Base-by-base conservation (phyloP, 92 coral and sea anemone genomes). In the Isaurus tuberculatus region DNA sequence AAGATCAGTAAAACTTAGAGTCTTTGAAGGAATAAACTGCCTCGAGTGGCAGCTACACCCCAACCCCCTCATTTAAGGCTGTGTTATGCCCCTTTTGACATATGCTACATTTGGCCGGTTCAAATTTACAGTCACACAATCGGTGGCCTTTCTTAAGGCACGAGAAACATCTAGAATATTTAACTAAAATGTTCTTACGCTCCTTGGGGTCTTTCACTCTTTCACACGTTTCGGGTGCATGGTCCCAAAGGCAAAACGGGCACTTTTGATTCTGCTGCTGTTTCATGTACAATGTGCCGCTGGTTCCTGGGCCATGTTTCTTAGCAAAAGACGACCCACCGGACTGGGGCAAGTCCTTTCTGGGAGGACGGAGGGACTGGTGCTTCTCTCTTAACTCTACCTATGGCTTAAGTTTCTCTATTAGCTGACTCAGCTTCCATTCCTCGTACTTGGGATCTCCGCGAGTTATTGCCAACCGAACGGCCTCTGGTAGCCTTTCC, bases 171-270 rank as follows among this genome's bases (percentile, higher is more conserved):
- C n/a, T 29, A 66, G 27, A 66, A 31, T 36, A 19, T 30, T 79
- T 79, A 5, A 63, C 36, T 51, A 63, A 29, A 55, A 42, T 42
- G 72, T 29, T 66, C 44, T 30, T 28, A 66, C 72, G 72, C 43
- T 66, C 44, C 72, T n/a, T n/a, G n/a, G n/a, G n/a, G n/a, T n/a
- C n/a, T n/a, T n/a, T n/a, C n/a, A n/a, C n/a, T n/a, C n/a, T 66
- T 5, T 43, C 1, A 19, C 72, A 32, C 72, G 8, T 66, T 15
- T 66, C 43, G 22, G 72, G 9, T 13, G 72, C 72, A 66, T 31
- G 72, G 16, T 66, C 72, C 72, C 72, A 40, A 66, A 66, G 72
- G 22, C 72, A 66, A 66, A 31, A 66, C 72, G 72, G 72, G 37
- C 78, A 42, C 36, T 44, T 72, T 5, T 42, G 36, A 9, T 43